phyloP scores from a whole-genome alignment of 2,888 invertebrate species.

The Autographa pulchrina region DNA sequence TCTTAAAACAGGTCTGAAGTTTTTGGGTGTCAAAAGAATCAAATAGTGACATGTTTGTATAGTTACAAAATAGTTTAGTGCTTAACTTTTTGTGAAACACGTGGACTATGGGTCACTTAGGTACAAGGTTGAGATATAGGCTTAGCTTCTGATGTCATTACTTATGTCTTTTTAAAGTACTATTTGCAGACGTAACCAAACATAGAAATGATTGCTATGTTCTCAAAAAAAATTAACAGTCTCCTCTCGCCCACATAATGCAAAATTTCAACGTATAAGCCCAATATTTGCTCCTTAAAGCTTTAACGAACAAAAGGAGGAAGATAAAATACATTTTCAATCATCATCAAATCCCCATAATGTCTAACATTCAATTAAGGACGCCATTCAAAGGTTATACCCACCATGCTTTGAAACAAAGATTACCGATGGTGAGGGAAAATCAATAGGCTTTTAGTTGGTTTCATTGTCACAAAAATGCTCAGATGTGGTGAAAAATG shows the following conservation, averaged over 20 bases:
- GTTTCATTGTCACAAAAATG: constrained; percentile 42
- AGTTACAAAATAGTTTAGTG: no score
- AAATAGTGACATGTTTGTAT: no score
- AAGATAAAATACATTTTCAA: constrained; percentile 54
- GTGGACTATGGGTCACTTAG: no score
- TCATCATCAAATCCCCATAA: constrained; percentile 54
- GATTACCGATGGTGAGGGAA: constrained; percentile 41
- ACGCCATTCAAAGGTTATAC: constrained; percentile 39
- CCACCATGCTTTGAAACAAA: constrained; percentile 45
- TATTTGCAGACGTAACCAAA: no score
- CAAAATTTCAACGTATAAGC: constrained; percentile 14
- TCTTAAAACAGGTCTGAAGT: no score
- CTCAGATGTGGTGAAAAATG: constrained; percentile 10
- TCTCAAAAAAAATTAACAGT: not conserved
- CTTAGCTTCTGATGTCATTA: no score
- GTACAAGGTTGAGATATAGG: no score
- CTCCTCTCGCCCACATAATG: not conserved
- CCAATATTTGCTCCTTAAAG: constrained; percentile 11
- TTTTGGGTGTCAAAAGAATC: no score
- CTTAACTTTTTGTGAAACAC: no score
- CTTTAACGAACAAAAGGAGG: constrained; percentile 24
- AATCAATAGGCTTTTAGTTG: constrained; percentile 46
- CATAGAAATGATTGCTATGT: no score
- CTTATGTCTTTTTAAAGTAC: no score
- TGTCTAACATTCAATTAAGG: constrained; percentile 55